A percentile compares a stretch with the other conserved stretches of the same genome.
phyloP scores from a whole-genome alignment of 2,113 vertebrate genomes.

The Gopherus evgoodei region DNA sequence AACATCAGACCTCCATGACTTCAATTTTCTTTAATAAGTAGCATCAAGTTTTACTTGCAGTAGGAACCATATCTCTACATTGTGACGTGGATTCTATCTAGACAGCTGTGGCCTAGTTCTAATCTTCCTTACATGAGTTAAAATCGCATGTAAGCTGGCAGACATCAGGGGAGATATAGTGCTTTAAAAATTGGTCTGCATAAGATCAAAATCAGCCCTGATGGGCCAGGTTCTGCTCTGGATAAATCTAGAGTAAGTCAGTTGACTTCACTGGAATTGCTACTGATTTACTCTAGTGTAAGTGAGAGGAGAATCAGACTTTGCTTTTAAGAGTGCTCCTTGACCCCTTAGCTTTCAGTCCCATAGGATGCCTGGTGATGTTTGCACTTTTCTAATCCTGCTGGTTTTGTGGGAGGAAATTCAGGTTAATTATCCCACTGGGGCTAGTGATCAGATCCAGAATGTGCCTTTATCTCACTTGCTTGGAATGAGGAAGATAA shows the following conservation, averaged over 20 bases:
- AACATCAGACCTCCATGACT: background rate
- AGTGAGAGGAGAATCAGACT: background rate
- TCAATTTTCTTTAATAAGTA: background rate
- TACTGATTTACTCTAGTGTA: background rate
- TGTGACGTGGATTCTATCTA: background rate
- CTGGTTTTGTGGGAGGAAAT: background rate
- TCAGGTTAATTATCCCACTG: background rate
- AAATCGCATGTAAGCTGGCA: background rate
- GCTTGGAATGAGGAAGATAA: background rate
- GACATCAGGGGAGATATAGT: background rate
- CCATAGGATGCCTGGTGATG: background rate
- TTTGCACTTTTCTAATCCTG: background rate
- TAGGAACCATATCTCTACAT: background rate
- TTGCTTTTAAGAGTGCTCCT: background rate
- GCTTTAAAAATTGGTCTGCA: background rate
- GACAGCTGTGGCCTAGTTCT: background rate
- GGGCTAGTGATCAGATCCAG: background rate
- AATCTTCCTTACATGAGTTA: background rate
- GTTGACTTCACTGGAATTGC: fast-evolving
- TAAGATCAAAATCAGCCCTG: background rate
- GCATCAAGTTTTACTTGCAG: background rate
- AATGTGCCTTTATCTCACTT: background rate
- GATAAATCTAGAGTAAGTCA: background rate
- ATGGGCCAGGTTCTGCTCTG: background rate
- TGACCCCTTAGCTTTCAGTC: background rate